Base-by-base conservation (phyloP, 2,797 vertebrate genomes). In the Coregonus suidteri region DNA sequence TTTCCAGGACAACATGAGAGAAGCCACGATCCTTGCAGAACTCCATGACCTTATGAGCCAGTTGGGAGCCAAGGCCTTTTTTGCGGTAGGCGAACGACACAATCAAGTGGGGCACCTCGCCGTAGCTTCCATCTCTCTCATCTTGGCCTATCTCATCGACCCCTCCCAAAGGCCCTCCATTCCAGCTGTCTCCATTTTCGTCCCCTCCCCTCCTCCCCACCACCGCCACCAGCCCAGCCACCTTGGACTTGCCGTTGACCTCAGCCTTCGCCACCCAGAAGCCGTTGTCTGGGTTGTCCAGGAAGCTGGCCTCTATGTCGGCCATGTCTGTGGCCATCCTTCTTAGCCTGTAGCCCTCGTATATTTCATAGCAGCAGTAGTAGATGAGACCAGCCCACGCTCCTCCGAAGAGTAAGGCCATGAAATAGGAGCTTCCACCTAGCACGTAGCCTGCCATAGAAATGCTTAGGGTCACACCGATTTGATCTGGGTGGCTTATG, bases 261-360 rank as follows among this genome's bases (percentile, higher is more conserved):
- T 91, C 88, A 0, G 75, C 80, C 84, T 93, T 93, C 0, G 89
- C 91, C 83, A 94, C 92, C 93, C 93, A 94, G 69, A 94, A 91
- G 15, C 87, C 77, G 4, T 86, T 90, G 69, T 87, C 87, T 0
- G 91, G 92, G 74, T 87, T 90, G 31, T 90, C 86, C 82, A 92
- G 85, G 86, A 93, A 93, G 82, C 65, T 83, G 66, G 84, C 76
- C 65, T 77, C 83, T 66, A 93, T 83, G 81, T 93, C 73, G 0
- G 88, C 81, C 90, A 93, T 91, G 79, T 93, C 90, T 9, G 84
- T 0, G 66, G 74, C 75, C 77, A 92, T 80, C 83, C 89, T 86
- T 71, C 81, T 78, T 11, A 18, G 52, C 83, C 89, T 72, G 90
- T 89, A 91, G 80, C 85, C 79, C 1, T 91, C 68, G 31, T 92